Percentiles rank a stretch among this genome's conserved stretches.
Conservation (phyloP, 2,797 vertebrate species). For the Arctocebus calabarensis region DNA sequence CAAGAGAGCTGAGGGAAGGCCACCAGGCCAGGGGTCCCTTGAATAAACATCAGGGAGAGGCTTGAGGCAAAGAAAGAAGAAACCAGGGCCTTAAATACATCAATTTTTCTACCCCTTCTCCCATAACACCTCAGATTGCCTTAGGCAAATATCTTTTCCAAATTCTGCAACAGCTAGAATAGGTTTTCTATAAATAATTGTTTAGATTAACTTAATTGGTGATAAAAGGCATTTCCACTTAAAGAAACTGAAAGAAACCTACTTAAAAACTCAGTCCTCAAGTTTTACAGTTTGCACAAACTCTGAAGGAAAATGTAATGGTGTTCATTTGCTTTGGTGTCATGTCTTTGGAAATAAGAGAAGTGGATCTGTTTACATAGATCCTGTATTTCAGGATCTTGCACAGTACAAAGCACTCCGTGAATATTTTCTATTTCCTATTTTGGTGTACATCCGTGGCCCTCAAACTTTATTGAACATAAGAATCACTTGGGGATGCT, state of each 20-base stretch:
- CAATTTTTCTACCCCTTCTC: background rate
- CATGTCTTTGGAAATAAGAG: background rate
- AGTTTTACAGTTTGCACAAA: background rate
- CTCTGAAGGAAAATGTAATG: background rate
- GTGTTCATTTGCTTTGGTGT: background rate
- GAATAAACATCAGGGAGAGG: background rate
- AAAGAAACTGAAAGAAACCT: conserved; percentile 21
- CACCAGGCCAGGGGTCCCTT: background rate
- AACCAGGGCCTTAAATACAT: background rate
- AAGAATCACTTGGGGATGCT: background rate
- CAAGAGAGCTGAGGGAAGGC: background rate
- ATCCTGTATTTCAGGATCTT: background rate
- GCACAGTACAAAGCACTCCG: background rate
- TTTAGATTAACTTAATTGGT: conserved; percentile 20
- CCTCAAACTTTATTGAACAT: background rate
- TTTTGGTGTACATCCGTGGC: background rate
- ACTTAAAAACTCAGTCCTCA: background rate
- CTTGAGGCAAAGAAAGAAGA: background rate
- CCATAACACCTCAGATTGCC: background rate
- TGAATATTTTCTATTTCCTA: background rate
- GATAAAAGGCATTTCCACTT: conserved; percentile 29
- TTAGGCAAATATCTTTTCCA: background rate
- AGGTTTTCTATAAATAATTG: background rate
- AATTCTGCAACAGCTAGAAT: background rate
- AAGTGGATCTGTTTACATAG: background rate